phyloP scores from a whole-genome alignment of 2,113 vertebrate species.

The Archocentrus centrarchus region DNA sequence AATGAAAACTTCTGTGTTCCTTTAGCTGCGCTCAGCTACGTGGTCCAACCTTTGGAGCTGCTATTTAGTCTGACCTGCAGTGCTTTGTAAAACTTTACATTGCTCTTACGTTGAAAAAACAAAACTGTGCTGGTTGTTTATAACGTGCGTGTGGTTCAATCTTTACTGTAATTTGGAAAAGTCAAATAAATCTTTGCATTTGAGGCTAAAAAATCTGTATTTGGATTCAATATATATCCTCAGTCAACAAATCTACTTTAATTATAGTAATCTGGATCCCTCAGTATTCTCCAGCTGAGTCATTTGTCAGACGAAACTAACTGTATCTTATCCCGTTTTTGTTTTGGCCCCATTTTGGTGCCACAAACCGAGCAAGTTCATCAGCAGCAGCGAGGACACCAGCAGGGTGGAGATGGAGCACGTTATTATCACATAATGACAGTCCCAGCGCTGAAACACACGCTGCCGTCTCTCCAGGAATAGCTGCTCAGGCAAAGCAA shows the following conservation, averaged over 20 bases:
- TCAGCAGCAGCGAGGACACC: constrained; percentile 22
- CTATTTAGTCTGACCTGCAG: neutral
- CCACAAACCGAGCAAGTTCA: constrained; percentile 34
- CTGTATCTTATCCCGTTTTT: constrained; percentile 19
- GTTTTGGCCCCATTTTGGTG: constrained; percentile 30
- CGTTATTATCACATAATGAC: constrained; percentile 64
- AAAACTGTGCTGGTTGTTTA: neutral
- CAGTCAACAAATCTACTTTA: constrained; percentile 20
- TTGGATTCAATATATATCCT: constrained; percentile 12
- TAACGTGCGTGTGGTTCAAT: accelerated
- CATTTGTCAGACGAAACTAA: constrained; percentile 10
- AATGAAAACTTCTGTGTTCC: neutral
- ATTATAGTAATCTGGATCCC: constrained; percentile 37
- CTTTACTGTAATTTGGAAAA: neutral
- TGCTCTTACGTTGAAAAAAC: too few relatives aligned
- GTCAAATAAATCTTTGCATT: neutral
- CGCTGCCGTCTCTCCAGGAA: constrained; percentile 46
- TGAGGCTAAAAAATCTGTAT: constrained; percentile 7
- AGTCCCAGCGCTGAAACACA: constrained; percentile 29
- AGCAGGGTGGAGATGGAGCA: constrained; percentile 54
- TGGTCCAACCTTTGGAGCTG: neutral
- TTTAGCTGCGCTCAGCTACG: neutral
- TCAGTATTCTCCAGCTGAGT: constrained; percentile 30
- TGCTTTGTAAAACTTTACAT: too few relatives aligned
- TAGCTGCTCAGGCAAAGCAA: constrained; percentile 24